Percentiles rank a stretch among this genome's conserved stretches.
These are phyloP conservation scores for Hyposmocoma kahamanoa DNA, from an alignment of 1,140 invertebrate species.

Conservation along the genomic window DNA sequence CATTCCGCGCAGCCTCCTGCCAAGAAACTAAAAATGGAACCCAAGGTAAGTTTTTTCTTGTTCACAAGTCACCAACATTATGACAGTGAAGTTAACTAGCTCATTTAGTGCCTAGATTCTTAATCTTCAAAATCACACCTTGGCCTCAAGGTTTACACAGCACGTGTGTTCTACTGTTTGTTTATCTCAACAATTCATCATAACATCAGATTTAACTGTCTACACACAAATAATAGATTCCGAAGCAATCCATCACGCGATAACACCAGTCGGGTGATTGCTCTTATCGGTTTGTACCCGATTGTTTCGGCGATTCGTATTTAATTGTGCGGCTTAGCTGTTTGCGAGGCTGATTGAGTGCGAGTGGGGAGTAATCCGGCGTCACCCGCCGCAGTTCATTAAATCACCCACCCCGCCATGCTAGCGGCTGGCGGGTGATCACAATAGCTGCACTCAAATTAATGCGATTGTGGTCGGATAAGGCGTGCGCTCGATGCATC, in stretches of 20 bases:
- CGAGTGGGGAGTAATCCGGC: conserved; percentile 37
- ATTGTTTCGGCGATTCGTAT: conserved; percentile 64
- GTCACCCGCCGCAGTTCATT: conserved; percentile 65
- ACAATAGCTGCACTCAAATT: conserved; percentile 56
- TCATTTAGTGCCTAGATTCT: no score
- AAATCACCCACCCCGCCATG: conserved; percentile 43
- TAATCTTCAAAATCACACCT: no score
- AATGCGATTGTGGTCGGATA: conserved; percentile 59
- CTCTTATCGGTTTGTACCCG: conserved; percentile 57
- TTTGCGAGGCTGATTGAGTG: conserved; percentile 71
- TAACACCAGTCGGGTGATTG: conserved; percentile 45
- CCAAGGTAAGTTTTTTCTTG: conserved; percentile 60
- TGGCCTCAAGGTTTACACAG: no score
- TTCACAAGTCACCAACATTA: no score
- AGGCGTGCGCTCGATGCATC: conserved; percentile 30
- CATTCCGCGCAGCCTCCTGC: conserved; percentile 75
- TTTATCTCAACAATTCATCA: no score
- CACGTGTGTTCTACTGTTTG: no score
- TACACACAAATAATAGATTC: no score
- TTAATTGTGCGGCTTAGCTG: conserved; percentile 69
- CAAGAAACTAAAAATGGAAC: conserved; percentile 80
- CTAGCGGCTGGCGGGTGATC: conserved; percentile 16
- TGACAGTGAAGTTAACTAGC: no score
- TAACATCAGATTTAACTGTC: no score
- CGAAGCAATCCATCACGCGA: no score